Base-by-base conservation (phyloP, 2,888 invertebrate species). In the Gymnocheta viridis region DNA sequence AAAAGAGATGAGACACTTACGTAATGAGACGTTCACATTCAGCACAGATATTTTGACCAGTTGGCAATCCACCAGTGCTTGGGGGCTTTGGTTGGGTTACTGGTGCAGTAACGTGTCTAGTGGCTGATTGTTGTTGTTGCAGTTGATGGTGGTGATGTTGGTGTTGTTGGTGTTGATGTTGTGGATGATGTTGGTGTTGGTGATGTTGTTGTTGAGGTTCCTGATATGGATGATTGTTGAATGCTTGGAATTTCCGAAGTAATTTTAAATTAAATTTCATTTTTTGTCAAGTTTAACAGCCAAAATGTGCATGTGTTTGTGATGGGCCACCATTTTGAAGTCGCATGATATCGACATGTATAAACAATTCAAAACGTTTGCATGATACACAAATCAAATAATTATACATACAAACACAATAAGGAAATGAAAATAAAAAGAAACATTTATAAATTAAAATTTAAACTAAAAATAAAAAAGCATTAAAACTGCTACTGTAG, bases 11-110 rank as follows among this genome's bases (percentile, higher is more conserved):
- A 17, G 44, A 9, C 41, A 90, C 98, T 97, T 96, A 99, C 98
- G 98, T 97, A 93, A 99, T 98, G 91, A 98, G 95, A 91, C 98
- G 95, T 93, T 98, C 98, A 94, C 99, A 99, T 91, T 98, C 98
- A 88, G 96, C 96, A 94, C 99, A 99, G 93, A 98, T 96, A 93
- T 97, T 98, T 93, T 97, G 97, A 90, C 96, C 96, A 88, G 96
- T 95, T 88, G 96, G 96, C 88, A 97, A 94, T 90, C 95, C 96
- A 88, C 94, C 95, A 88, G 94, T 95, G 91, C 94, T 93, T 92
- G 94, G 94, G 91, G 94, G 89, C 87, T 94, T 94, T 89, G 95
- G 94, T 87, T 93, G 92, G 90, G 94, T 93, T 92, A 95, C 94
- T 85, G 97, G 96, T 87, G 96, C 96, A 87, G 93, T 92, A 89